Evolutionary conservation across 2,113 vertebrate genomes (phyloP).

Genomic region (Pterophyllum scalare): DNA sequence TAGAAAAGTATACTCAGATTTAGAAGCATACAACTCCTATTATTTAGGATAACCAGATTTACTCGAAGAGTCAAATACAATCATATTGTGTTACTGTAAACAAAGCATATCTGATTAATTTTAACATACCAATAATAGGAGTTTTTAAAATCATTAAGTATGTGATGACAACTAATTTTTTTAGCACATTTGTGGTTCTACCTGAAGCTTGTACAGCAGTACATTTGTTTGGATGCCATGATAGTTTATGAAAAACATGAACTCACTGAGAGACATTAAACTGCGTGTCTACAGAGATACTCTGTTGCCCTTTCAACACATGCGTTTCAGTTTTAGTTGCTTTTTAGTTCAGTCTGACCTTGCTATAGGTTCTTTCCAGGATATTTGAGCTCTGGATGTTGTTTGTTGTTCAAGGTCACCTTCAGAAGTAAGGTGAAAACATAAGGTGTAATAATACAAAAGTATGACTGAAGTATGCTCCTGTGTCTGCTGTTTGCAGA

Average conservation of each 20-base stretch:
- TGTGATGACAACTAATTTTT: neutral
- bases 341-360: neutral
- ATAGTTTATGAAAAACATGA: slow-evolving; percentile 22
- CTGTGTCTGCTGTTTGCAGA: neutral
- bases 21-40: neutral
- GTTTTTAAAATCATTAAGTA: neutral
- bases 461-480: neutral
- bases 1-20: neutral
- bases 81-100: neutral
- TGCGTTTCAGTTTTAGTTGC: slow-evolving; percentile 1
- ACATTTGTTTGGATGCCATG: neutral
- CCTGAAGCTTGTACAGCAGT: neutral
- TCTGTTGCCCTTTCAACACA: neutral
- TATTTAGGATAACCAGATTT: neutral
- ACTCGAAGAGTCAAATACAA: neutral
- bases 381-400: neutral
- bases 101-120: neutral
- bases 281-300: neutral
- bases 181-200: neutral
- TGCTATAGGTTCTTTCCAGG: slow-evolving; percentile 23
- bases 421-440: neutral
- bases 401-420: neutral
- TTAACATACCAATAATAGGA: neutral
- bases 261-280: neutral
- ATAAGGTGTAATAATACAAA: neutral